A percentile compares a stretch with the other conserved stretches of the same genome.
Evolutionary conservation across 1,140 invertebrate genomes (phyloP).

Genomic region (Bathynomus jamesi): DNA sequence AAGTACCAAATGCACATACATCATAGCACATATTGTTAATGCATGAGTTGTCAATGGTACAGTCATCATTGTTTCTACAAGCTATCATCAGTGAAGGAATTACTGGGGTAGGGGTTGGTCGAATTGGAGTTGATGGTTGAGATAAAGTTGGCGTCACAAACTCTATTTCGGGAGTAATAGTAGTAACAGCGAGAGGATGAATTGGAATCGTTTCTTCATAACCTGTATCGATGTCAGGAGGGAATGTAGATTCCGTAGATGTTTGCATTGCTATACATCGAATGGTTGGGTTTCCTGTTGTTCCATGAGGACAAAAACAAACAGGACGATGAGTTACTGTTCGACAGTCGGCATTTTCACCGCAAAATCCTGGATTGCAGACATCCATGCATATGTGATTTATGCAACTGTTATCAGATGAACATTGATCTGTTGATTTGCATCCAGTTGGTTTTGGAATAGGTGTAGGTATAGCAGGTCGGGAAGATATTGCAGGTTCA

Average conservation of each 20-base stretch:
- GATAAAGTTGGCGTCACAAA: conserved; percentile 57
- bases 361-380: conserved; percentile 63
- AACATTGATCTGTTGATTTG: conserved; percentile 60
- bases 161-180: conserved; percentile 56
- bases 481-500: neutral
- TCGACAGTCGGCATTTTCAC: conserved; percentile 57
- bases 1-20: conserved; percentile 57
- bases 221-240: conserved; percentile 61
- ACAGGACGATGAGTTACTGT: conserved; percentile 44
- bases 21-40: conserved; percentile 56
- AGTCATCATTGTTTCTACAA: conserved; percentile 48
- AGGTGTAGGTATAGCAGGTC: conserved; percentile 15
- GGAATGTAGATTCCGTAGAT: conserved; percentile 43
- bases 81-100: conserved; percentile 24
- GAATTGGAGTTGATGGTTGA: conserved; percentile 47
- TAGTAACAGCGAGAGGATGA: conserved; percentile 63
- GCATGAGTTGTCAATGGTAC: conserved; percentile 62
- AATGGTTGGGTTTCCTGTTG: conserved; percentile 42
- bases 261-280: conserved; percentile 29
- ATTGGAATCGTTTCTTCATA: conserved; percentile 61
- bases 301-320: conserved; percentile 42
- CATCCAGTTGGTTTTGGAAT: conserved; percentile 64
- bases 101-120: conserved; percentile 49
- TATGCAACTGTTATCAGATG: conserved; percentile 60
- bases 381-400: conserved; percentile 64